A percentile compares a stretch with the other conserved stretches of the same genome.
These are phyloP conservation scores for Papilio polyxenes DNA, from an alignment of 1,140 invertebrate species.

Conservation along the genomic window DNA sequence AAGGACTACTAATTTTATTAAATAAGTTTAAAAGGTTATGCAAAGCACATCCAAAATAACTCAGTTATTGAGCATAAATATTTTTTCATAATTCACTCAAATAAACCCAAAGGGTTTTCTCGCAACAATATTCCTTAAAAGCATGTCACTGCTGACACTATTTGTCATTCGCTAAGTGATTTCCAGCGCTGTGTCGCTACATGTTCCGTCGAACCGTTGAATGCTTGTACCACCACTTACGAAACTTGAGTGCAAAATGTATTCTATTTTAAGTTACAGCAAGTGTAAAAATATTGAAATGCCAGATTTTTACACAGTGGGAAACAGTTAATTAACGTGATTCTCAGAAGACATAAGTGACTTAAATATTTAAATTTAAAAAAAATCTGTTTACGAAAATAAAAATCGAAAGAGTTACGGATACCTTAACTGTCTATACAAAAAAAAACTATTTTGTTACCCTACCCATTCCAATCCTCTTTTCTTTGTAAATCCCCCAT, in stretches of 20 bases:
- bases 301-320: background rate
- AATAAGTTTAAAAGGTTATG: background rate
- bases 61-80: background rate
- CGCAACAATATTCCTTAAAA: constrained; percentile 34
- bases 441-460: no score
- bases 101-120: constrained; percentile 5
- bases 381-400: background rate
- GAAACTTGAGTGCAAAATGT: background rate
- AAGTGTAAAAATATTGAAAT: background rate
- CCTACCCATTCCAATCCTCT: no score
- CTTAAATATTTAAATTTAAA: background rate
- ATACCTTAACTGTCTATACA: no score
- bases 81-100: constrained; percentile 28
- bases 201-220: constrained; percentile 27
- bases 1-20: background rate
- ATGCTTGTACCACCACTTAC: constrained; percentile 25
- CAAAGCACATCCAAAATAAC: background rate
- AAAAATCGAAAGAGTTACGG: no score
- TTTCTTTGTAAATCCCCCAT: no score
- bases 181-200: constrained; percentile 30
- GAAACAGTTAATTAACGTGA: background rate
- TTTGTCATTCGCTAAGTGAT: constrained; percentile 37
- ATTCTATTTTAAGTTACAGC: background rate
- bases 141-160: constrained; percentile 36
- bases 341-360: background rate